Percentiles rank a stretch among this genome's conserved stretches.
These are phyloP conservation scores for Ectropis grisescens DNA, from an alignment of 1,140 invertebrate genomes.

Conservation along the genomic window DNA sequence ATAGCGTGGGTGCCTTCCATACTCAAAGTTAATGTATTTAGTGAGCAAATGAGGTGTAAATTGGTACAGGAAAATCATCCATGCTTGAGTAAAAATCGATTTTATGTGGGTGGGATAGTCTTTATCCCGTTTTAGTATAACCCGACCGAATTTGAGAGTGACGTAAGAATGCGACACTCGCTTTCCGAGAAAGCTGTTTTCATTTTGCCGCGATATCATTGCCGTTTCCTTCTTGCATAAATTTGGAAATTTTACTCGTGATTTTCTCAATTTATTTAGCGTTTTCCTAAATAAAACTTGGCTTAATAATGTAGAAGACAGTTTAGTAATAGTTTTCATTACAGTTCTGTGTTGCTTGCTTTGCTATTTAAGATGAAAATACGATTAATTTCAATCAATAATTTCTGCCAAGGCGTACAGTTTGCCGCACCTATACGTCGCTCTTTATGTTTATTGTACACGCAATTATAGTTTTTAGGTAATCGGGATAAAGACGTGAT, in stretches of 20 bases:
- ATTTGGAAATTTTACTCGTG: conserved; percentile 24
- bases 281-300: conserved; percentile 29
- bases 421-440: too few relatives aligned
- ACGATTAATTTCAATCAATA: neutral
- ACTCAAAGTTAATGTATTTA: too few relatives aligned
- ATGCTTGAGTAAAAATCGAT: conserved; percentile 60
- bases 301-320: too few relatives aligned
- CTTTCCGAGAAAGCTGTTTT: conserved; percentile 31
- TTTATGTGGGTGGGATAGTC: conserved; percentile 58
- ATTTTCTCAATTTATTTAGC: conserved; percentile 16
- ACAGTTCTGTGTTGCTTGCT: too few relatives aligned
- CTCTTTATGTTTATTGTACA: too few relatives aligned
- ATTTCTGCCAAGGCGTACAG: neutral
- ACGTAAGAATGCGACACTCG: conserved; percentile 37
- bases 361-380: too few relatives aligned
- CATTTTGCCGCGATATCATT: conserved; percentile 34
- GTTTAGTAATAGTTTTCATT: too few relatives aligned
- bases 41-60: neutral
- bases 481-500: too few relatives aligned
- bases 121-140: conserved; percentile 44
- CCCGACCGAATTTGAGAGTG: conserved; percentile 36
- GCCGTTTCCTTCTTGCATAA: conserved; percentile 23
- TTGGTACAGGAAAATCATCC: neutral
- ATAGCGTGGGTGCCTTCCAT: neutral
- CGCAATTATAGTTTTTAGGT: too few relatives aligned